Evolutionary conservation across 2,113 vertebrate genomes (phyloP).

Genomic region (Andinoacara biseriatus): DNA sequence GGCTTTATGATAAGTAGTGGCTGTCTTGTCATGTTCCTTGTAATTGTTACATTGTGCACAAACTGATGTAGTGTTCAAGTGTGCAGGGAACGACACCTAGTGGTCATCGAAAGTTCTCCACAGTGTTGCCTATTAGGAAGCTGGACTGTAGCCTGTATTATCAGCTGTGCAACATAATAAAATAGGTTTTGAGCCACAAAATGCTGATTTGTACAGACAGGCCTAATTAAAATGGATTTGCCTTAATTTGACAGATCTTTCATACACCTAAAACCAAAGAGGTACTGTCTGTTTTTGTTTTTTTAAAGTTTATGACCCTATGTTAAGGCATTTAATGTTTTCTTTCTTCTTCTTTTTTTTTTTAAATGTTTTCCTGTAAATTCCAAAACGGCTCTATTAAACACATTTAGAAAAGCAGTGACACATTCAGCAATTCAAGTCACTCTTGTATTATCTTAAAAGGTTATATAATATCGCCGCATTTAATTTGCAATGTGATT

Average conservation of each 20-base stretch:
- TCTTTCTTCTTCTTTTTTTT: too few relatives aligned
- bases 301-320: too few relatives aligned
- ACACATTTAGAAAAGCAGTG: too few relatives aligned
- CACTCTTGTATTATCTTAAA: neutral
- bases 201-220: too few relatives aligned
- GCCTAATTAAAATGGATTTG: neutral
- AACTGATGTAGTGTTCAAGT: neutral
- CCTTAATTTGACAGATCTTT: neutral
- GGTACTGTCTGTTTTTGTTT: neutral
- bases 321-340: too few relatives aligned
- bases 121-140: neutral
- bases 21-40: neutral
- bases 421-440: neutral
- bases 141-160: neutral
- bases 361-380: neutral
- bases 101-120: constrained; percentile 7
- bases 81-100: constrained; percentile 26
- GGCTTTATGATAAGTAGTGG: neutral
- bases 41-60: neutral
- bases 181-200: neutral
- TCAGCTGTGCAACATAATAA: neutral
- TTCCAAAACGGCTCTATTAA: neutral
- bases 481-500: neutral
- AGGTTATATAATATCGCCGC: neutral
- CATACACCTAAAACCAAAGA: neutral